Evolutionary conservation across 2,797 vertebrate species (phyloP).

Genomic region (Scleropages formosus): DNA sequence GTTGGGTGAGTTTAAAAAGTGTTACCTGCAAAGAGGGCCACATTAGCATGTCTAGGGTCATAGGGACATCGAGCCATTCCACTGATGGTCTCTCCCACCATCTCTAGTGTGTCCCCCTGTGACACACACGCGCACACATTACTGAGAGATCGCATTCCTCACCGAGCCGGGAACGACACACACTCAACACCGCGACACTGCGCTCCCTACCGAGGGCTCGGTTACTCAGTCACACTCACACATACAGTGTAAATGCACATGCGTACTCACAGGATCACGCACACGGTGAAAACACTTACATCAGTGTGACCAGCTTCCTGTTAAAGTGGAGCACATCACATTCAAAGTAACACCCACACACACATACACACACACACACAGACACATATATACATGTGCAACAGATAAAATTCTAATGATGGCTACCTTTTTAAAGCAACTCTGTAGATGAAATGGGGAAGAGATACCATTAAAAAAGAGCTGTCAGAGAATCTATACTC

Average conservation of each 20-base stretch:
- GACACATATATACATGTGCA: background rate
- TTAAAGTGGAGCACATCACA: background rate
- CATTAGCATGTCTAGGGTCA: slow-evolving; percentile 91
- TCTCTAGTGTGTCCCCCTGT: slow-evolving; percentile 87
- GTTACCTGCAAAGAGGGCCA: slow-evolving; percentile 90
- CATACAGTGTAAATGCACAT: slow-evolving; percentile 25
- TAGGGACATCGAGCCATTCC: slow-evolving; percentile 95
- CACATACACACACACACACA: background rate
- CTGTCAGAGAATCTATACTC: slow-evolving; percentile 65
- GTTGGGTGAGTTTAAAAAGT: background rate
- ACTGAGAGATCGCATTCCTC: slow-evolving; percentile 40
- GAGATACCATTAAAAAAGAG: slow-evolving; percentile 57
- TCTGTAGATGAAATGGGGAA: slow-evolving; percentile 50
- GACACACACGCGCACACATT: slow-evolving; percentile 13
- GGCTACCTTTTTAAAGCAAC: slow-evolving; percentile 33
- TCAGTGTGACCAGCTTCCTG: background rate
- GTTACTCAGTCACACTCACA: slow-evolving; percentile 46
- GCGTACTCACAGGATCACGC: background rate
- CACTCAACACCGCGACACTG: slow-evolving; percentile 39
- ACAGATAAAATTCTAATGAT: background rate
- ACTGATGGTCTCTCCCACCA: slow-evolving; percentile 82
- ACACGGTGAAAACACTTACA: background rate
- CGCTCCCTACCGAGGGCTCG: background rate
- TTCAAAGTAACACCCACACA: background rate
- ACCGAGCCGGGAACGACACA: slow-evolving; percentile 50